These are phyloP conservation scores for Junonia oenone DNA, from an alignment of 2,888 invertebrate genomes.

Conservation along the genomic window DNA sequence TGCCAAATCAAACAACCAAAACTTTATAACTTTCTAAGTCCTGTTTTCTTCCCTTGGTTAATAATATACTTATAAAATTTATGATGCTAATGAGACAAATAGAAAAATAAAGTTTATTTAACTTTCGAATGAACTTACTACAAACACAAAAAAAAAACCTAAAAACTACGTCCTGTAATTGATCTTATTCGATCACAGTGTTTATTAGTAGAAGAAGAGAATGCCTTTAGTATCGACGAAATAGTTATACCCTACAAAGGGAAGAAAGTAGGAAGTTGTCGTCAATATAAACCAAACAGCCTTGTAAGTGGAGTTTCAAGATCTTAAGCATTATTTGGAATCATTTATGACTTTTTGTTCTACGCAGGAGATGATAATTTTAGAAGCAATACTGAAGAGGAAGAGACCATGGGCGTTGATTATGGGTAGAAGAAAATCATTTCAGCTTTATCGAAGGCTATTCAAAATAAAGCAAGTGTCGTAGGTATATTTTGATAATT, in stretches of 20 bases:
- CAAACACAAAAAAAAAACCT: too few species aligned
- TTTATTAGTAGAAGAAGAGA: slow-evolving; percentile 27
- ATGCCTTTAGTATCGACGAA: slow-evolving; percentile 33
- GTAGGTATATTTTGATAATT: slow-evolving; percentile 21
- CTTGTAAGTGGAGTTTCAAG: slow-evolving; percentile 19
- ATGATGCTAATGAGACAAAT: too few species aligned
- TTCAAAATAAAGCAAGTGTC: slow-evolving; percentile 16
- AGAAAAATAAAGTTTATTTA: too few species aligned
- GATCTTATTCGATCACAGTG: slow-evolving; percentile 17
- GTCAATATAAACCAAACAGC: slow-evolving; percentile 30
- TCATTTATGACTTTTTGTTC: slow-evolving; percentile 18
- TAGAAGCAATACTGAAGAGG: slow-evolving; percentile 20
- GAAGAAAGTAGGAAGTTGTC: slow-evolving; percentile 31
- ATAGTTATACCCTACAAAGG: slow-evolving; percentile 38
- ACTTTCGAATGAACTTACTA: too few species aligned
- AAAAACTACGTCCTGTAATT: slow-evolving; percentile 24
- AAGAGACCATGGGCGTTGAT: slow-evolving; percentile 29
- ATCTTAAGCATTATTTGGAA: slow-evolving; percentile 7
- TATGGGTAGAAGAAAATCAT: slow-evolving; percentile 33
- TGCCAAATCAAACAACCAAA: too few species aligned
- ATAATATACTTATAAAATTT: too few species aligned
- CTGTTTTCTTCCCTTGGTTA: too few species aligned
- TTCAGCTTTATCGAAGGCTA: slow-evolving; percentile 26
- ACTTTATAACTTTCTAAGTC: too few species aligned
- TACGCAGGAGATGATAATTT: slow-evolving; percentile 20